Base-by-base conservation (phyloP, 2,797 vertebrate genomes). In the Enteromius fasciolatus region DNA sequence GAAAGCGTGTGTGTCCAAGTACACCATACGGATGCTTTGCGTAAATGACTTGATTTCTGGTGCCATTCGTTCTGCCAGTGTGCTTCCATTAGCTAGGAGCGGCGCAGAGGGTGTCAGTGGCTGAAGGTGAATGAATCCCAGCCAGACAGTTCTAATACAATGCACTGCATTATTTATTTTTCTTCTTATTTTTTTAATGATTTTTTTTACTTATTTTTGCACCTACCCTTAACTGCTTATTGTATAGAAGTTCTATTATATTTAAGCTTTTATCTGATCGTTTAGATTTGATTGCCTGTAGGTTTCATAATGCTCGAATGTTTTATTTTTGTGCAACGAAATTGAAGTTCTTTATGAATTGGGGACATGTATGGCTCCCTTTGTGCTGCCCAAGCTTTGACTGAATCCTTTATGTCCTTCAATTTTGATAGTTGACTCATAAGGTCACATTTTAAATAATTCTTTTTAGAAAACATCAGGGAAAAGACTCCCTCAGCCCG, bases 1-100 rank as follows among this genome's bases (percentile, higher is more conserved):
- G 86, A 89, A 88, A 90, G 66, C 17, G 75, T 78, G 84, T 83
- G 81, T 82, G 87, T 87, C 76, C 79, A 63, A 76, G 85, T 70
- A 82, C 33, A 33, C 67, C 72, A 46, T 74, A 80, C n/a, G 75
- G 80, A 76, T 84, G 86, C 54, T 83, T 87, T 88, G 77, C 39
- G 86, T 78, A 85, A 87, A 87, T 85, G 67, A 86, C 77, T 80
- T 84, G 82, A 87, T 81, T 87, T 86, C 74, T 83, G 18, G 52
- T 78, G 63, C 80, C 75, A 83, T 88, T 86, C 68, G 83, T 83
- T 87, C 78, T 81, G 77, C 85, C 79, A 75, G 20, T 61, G 63
- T 78, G 84, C 68, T 78, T 72, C 57, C 77, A 86, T 85, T 80
- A 86, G 74, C 44, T 50, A 20, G 18, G 68, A 70, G 83, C 59